Base-by-base conservation (phyloP, 2,888 invertebrate species). In the Erynnis tages region DNA sequence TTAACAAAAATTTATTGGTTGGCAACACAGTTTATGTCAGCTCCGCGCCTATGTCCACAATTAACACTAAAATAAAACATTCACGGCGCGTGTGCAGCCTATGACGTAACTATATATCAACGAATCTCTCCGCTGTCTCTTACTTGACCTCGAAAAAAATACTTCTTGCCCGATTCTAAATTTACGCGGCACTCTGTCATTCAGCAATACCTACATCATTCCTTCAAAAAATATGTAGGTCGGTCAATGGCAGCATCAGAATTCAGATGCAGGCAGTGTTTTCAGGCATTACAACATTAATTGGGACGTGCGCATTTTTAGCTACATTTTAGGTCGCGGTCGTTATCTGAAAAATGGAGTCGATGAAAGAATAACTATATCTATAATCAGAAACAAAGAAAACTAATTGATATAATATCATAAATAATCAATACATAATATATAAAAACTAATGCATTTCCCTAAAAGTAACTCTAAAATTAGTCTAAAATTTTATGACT, bases 241-340 rank as follows among this genome's bases (percentile, higher is more conserved):
- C 81, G 80, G 84, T 83, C 82, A 82, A 76, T 80, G 82, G 81
- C 82, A 82, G 75, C 67, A 60, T 59, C 60, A 61, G 61, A 68
- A 37, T 65, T 66, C 56, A 55, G 59, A 70, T 67, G 67, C 71
- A 74, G 71, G 64, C 60, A 63, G 55, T 56, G 54, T 61, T 61
- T 59, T 61, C 58, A 63, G 57, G 55, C 62, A 63, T 57, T 61
- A 54, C 52, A 53, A 62, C 61, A 65, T 63, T 66, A 67, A 67
- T 66, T 70, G 56, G 70, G 58, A 46, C 66, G 60, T 46, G 57
- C 48, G 55, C 54, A 47, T 60, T 65, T 68, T 59, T 56, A 54
- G 48, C 46, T 43, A 35, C 37, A 45, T 59, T 61, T 54, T 55
- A 30, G 54, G 54, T 57, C 56, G 40, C 46, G 40, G 54, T 48